Conservation (phyloP, 2,888 invertebrate species). For the Seladonia tumulorum region DNA sequence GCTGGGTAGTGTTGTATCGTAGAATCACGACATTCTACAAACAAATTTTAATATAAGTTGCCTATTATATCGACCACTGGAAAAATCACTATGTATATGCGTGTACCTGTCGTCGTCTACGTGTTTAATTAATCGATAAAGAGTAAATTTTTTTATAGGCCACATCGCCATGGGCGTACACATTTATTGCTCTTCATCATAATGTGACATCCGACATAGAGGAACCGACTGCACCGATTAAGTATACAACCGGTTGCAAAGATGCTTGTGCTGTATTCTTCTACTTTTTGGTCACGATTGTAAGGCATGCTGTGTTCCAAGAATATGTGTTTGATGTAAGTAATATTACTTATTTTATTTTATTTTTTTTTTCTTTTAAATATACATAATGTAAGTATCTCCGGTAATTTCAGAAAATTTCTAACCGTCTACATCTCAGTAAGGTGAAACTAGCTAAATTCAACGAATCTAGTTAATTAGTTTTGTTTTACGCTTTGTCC, state of each 20-base stretch:
- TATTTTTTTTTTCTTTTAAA: not conserved
- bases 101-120: slow-evolving; percentile 19
- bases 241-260: slow-evolving; percentile 95
- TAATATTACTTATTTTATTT: slow-evolving; percentile 73
- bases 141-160: slow-evolving; percentile 86
- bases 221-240: slow-evolving; percentile 83
- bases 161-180: slow-evolving; percentile 95
- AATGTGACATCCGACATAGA: slow-evolving; percentile 87
- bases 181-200: slow-evolving; percentile 98
- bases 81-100: slow-evolving; percentile 40
- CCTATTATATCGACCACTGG: slow-evolving; percentile 39
- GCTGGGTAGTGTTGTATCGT: slow-evolving; percentile 28
- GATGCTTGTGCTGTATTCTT: slow-evolving; percentile 98
- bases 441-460: slow-evolving; percentile 98
- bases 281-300: slow-evolving; percentile 98
- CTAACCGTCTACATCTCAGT: slow-evolving; percentile 96
- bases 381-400: not conserved
- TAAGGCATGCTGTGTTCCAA: slow-evolving; percentile 99
- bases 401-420: slow-evolving; percentile 91
- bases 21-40: slow-evolving; percentile 32
- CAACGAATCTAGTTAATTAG: slow-evolving; percentile 98
- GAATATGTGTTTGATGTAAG: slow-evolving; percentile 98
- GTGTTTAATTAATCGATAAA: slow-evolving; percentile 23
- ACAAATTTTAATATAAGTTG: slow-evolving; percentile 39
- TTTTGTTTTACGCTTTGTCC: slow-evolving; percentile 95